These are phyloP conservation scores for Delia radicum DNA, from an alignment of 1,140 invertebrate species.

Conservation along the genomic window DNA sequence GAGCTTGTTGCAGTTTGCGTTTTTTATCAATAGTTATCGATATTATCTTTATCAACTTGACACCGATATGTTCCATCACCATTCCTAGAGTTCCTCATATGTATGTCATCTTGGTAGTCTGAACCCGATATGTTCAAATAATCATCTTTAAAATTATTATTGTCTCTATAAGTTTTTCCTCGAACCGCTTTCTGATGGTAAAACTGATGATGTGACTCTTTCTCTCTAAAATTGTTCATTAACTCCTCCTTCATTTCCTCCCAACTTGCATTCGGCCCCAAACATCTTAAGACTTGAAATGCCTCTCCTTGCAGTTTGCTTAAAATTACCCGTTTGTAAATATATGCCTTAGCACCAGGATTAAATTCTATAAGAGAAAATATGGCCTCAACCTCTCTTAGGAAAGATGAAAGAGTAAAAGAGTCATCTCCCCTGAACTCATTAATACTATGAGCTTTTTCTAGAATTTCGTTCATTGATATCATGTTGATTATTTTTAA, in stretches of 20 bases:
- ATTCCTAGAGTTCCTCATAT: too few relatives aligned
- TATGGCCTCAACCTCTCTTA: constrained; percentile 28
- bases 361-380: constrained; percentile 13
- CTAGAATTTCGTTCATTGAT: constrained; percentile 2
- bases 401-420: constrained; percentile 29
- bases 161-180: too few relatives aligned
- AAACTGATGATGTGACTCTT: constrained; percentile 21
- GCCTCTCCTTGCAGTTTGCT: constrained; percentile 30
- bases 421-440: constrained; percentile 28
- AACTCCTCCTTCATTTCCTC: constrained; percentile 15
- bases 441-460: constrained; percentile 25
- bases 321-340: constrained; percentile 19
- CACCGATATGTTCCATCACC: too few relatives aligned
- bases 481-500: too few relatives aligned
- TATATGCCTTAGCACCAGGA: neutral
- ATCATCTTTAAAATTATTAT: too few relatives aligned
- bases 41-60: too few relatives aligned
- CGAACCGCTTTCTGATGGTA: too few relatives aligned
- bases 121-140: too few relatives aligned
- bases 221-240: constrained; percentile 25
- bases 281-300: constrained; percentile 27
- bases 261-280: constrained; percentile 19
- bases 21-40: too few relatives aligned
- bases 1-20: too few relatives aligned
- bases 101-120: too few relatives aligned